A percentile compares a stretch with the other conserved stretches of the same genome.
Evolutionary conservation across 1,140 invertebrate species (phyloP).

Genomic region (Drosophila ficusphila): DNA sequence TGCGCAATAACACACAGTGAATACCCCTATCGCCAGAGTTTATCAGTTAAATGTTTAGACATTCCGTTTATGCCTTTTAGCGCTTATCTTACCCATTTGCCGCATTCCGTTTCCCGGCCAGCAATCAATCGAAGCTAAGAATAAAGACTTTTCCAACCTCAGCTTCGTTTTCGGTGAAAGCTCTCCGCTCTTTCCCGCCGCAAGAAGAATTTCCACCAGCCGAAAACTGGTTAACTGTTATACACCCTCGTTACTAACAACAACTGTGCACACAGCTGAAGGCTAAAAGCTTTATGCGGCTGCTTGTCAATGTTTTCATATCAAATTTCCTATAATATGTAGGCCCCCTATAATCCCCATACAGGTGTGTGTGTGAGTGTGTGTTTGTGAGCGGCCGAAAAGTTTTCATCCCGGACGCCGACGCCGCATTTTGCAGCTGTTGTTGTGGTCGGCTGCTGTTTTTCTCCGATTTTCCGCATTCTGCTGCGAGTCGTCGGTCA

Average conservation of each 20-base stretch:
- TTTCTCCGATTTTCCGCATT: constrained; percentile 46
- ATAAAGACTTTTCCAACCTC: constrained; percentile 16
- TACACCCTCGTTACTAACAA: constrained; percentile 41
- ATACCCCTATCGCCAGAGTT: constrained; percentile 23
- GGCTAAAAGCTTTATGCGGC: constrained; percentile 48
- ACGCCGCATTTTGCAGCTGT: constrained; percentile 60
- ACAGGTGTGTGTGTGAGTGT: neutral
- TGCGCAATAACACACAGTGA: neutral
- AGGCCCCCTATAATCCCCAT: constrained; percentile 1
- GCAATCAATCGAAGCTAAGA: constrained; percentile 19
- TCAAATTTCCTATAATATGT: constrained; percentile 40
- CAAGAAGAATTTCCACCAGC: constrained; percentile 15
- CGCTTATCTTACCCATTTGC: constrained; percentile 10
- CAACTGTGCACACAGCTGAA: constrained; percentile 62
- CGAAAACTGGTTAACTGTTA: constrained; percentile 39
- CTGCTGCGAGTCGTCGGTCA: constrained; percentile 67
- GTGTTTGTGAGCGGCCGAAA: constrained; percentile 9
- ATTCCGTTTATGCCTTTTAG: constrained; percentile 9
- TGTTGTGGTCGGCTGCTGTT: constrained; percentile 50
- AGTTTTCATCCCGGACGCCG: constrained; percentile 59
- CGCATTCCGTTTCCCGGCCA: constrained; percentile 27
- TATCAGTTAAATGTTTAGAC: constrained; percentile 18
- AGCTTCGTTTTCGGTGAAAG: constrained; percentile 17
- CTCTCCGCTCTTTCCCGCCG: constrained; percentile 12
- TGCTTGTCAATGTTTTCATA: constrained; percentile 60